A percentile compares a stretch with the other conserved stretches of the same genome.
These are phyloP conservation scores for Hemitrygon akajei DNA, from an alignment of 2,797 vertebrate genomes.

Conservation along the genomic window DNA sequence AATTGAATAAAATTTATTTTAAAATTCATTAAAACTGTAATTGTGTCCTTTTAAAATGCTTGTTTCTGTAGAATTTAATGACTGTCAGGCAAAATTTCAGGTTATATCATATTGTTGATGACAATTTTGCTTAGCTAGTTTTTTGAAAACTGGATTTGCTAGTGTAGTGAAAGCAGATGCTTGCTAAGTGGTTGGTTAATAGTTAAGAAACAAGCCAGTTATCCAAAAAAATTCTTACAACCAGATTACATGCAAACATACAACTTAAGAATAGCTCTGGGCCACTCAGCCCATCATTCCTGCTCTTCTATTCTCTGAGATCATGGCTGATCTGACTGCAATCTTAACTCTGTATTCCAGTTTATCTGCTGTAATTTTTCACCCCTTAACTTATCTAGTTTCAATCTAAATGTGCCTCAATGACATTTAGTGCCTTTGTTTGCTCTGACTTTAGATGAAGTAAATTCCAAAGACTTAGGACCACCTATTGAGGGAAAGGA, in stretches of 20 bases:
- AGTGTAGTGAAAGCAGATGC: neutral
- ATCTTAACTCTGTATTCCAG: no score
- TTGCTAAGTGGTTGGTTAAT: neutral
- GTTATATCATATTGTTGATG: neutral
- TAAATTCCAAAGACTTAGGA: no score
- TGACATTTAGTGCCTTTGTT: no score
- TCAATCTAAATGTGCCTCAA: no score
- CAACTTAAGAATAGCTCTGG: no score
- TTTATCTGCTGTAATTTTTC: no score
- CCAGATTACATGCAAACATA: neutral
- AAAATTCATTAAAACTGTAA: neutral
- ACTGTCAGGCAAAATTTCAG: neutral
- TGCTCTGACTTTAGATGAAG: no score
- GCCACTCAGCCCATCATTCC: no score
- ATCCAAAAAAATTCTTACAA: neutral
- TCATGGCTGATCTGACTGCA: no score
- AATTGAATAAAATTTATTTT: constrained; percentile 6
- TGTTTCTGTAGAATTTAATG: neutral
- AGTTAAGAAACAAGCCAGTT: neutral
- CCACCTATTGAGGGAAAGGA: no score
- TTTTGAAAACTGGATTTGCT: neutral
- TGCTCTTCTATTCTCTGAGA: no score
- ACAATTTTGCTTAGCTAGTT: neutral
- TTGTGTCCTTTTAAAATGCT: neutral
- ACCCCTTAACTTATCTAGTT: no score